These are phyloP conservation scores for Parnassius glacialis DNA, from an alignment of 2,888 invertebrate species.

Conservation along the genomic window DNA sequence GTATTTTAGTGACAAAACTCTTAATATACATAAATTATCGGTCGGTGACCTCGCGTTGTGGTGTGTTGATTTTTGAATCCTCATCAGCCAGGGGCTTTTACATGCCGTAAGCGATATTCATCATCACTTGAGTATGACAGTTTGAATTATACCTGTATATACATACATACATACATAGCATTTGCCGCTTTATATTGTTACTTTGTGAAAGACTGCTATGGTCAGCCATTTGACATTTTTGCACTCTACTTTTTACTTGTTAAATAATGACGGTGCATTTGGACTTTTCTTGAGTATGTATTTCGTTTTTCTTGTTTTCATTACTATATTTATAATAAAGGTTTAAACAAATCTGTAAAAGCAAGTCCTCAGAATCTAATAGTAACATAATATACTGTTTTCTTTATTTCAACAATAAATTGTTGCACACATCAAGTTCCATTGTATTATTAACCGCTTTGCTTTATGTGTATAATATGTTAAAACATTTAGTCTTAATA, in stretches of 20 bases:
- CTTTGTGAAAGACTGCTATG: constrained; percentile 17
- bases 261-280: neutral
- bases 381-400: too few species aligned
- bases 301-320: too few species aligned
- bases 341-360: too few species aligned
- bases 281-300: too few species aligned
- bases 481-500: constrained; percentile 10
- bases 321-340: too few species aligned
- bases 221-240: constrained; percentile 6
- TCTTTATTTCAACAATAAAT: neutral
- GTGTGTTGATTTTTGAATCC: constrained; percentile 43
- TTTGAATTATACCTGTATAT: constrained; percentile 3
- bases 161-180: constrained; percentile 6
- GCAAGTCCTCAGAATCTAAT: too few species aligned
- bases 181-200: constrained; percentile 18
- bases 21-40: constrained; percentile 43
- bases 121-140: constrained; percentile 14
- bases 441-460: constrained; percentile 22
- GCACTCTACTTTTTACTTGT: constrained; percentile 7
- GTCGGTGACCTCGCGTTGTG: constrained; percentile 64
- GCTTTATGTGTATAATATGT: constrained; percentile 17
- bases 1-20: constrained; percentile 24
- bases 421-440: neutral
- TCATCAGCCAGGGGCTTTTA: constrained; percentile 58
- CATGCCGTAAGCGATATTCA: constrained; percentile 37